Evolutionary conservation across 2,888 invertebrate genomes (phyloP).

Genomic region (Ennomos erosarius): DNA sequence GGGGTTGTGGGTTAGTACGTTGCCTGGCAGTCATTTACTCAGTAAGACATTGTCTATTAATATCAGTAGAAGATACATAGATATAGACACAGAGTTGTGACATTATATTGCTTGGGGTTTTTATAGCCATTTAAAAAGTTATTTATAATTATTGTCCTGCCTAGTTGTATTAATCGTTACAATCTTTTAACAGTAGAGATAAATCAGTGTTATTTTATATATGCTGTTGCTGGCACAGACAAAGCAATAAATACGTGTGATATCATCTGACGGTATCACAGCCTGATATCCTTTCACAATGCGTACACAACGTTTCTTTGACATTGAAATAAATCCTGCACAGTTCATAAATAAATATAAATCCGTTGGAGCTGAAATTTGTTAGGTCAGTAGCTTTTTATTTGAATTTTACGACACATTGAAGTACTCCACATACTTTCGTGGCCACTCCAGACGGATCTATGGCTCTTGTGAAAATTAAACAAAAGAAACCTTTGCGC

Average conservation of each 20-base stretch:
- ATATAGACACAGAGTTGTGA: too few species aligned
- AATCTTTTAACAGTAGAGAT: not conserved
- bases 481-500: slow-evolving; percentile 15
- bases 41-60: too few species aligned
- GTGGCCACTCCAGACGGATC: slow-evolving; percentile 14
- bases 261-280: slow-evolving; percentile 23
- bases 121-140: too few species aligned
- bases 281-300: slow-evolving; percentile 16
- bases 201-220: not conserved
- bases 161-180: not conserved
- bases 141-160: not conserved
- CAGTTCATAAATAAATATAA: slow-evolving; percentile 10
- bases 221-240: slow-evolving; percentile 9
- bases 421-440: slow-evolving; percentile 13
- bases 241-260: slow-evolving; percentile 25
- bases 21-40: too few species aligned
- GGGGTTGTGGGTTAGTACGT: too few species aligned
- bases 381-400: slow-evolving; percentile 9
- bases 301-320: slow-evolving; percentile 13
- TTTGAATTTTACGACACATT: slow-evolving; percentile 13
- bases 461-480: slow-evolving; percentile 19
- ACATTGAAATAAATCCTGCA: slow-evolving; percentile 13
- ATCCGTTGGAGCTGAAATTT: slow-evolving; percentile 3
- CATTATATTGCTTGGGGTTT: too few species aligned
- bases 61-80: too few species aligned